Conservation (phyloP, 1,140 invertebrate species). For the Caerostris extrusa region DNA sequence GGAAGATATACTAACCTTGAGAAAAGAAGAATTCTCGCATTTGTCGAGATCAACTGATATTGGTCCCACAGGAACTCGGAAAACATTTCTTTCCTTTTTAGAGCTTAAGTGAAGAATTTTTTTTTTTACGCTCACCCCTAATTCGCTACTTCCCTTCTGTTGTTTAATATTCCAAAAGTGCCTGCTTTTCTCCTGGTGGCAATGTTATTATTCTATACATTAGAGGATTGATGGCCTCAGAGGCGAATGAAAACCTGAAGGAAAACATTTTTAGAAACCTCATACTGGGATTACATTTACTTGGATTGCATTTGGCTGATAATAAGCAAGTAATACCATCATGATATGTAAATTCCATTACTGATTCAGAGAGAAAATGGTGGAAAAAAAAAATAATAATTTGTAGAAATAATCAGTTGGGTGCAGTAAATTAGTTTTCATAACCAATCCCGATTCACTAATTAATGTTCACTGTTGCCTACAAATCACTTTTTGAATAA, state of each 20-base stretch:
- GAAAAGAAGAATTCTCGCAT: conserved; percentile 34
- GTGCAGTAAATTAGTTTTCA: not conserved
- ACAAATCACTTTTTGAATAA: not conserved
- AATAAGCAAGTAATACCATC: not conserved
- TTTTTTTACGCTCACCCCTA: not conserved
- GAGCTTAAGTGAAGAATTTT: conserved; percentile 40
- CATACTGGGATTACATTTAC: not conserved
- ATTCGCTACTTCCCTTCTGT: not conserved
- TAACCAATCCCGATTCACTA: not conserved
- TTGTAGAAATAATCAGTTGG: not conserved
- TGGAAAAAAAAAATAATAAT: not conserved
- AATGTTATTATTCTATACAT: not conserved
- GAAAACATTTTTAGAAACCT: not conserved
- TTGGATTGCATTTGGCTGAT: not conserved
- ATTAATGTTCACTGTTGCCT: not conserved
- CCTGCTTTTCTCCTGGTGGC: not conserved
- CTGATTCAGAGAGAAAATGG: not conserved
- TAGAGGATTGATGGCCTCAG: not conserved
- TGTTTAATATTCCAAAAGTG: conserved; percentile 50
- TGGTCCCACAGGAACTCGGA: conserved; percentile 22
- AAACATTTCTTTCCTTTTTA: conserved; percentile 66
- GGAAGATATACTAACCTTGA: not conserved
- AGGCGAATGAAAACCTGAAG: not conserved
- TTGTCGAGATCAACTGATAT: conserved; percentile 67
- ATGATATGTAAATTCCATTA: not conserved